Evolutionary conservation across 2,113 vertebrate genomes (phyloP).

Genomic region (Silurus asotus): DNA sequence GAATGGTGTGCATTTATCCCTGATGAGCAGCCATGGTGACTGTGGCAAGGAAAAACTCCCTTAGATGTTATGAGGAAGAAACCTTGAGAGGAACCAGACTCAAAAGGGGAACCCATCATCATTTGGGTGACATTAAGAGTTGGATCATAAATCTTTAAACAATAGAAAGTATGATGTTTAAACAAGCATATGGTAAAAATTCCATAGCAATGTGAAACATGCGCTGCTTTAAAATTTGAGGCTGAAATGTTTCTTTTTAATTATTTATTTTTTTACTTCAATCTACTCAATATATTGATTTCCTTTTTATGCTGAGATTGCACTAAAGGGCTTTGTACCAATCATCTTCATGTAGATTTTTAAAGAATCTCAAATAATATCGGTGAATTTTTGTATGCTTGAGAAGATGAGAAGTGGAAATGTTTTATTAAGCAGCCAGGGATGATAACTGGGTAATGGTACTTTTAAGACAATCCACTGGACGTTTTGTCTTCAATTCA

Average conservation of each 20-base stretch:
- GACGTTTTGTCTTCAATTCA: slow-evolving; percentile 64
- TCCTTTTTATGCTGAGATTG: slow-evolving; percentile 51
- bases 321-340: slow-evolving; percentile 61
- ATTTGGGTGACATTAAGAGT: too few species aligned
- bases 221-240: neutral
- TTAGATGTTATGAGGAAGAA: too few species aligned
- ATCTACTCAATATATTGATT: slow-evolving; percentile 4
- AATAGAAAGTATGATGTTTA: neutral
- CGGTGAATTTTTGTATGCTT: slow-evolving; percentile 53
- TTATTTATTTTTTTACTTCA: neutral
- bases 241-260: neutral
- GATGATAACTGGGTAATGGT: slow-evolving; percentile 65
- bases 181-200: neutral
- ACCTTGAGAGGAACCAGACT: too few species aligned
- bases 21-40: too few species aligned
- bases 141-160: too few species aligned
- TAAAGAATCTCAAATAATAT: slow-evolving; percentile 65
- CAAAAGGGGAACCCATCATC: too few species aligned
- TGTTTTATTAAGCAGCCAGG: neutral
- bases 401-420: slow-evolving; percentile 43
- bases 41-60: too few species aligned
- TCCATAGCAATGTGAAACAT: neutral
- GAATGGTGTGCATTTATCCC: too few species aligned
- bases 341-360: slow-evolving; percentile 49
- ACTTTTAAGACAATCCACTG: slow-evolving; percentile 70